Conservation (phyloP, 2,888 invertebrate genomes). For the Camponotus fellah region DNA sequence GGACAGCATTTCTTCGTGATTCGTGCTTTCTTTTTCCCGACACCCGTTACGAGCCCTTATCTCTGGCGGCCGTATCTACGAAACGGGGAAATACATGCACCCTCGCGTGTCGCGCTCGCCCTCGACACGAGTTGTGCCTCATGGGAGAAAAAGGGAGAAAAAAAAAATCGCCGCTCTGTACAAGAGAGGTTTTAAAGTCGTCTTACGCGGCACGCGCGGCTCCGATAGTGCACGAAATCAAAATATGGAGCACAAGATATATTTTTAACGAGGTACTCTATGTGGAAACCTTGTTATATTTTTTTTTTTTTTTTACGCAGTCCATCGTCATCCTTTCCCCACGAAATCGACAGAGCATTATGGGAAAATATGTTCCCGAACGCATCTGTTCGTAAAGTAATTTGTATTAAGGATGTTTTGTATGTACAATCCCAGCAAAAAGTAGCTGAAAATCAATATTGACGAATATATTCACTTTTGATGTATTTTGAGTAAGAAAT, state of each 20-base stretch:
- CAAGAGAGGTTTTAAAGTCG: slow-evolving; percentile 26
- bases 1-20: slow-evolving; percentile 45
- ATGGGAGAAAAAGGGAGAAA: background rate
- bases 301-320: background rate
- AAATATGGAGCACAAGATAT: background rate
- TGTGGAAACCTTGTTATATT: background rate
- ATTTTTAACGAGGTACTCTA: background rate
- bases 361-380: background rate
- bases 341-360: background rate
- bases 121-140: slow-evolving; percentile 11
- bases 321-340: background rate
- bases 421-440: too few relatives aligned
- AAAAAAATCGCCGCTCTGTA: slow-evolving; percentile 11
- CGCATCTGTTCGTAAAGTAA: background rate
- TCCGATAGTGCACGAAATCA: slow-evolving; percentile 12
- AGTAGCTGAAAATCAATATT: too few relatives aligned
- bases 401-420: too few relatives aligned
- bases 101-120: slow-evolving; percentile 53
- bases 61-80: slow-evolving; percentile 64
- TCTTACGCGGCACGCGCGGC: background rate
- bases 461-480: too few relatives aligned
- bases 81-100: slow-evolving; percentile 68
- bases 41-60: slow-evolving; percentile 65
- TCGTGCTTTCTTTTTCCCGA: slow-evolving; percentile 55
- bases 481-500: too few relatives aligned